Evolutionary conservation across 2,797 vertebrate species (phyloP), one percentile per base, ranked within the genome.

Genomic region (Gallinago nigripennis): DNA sequence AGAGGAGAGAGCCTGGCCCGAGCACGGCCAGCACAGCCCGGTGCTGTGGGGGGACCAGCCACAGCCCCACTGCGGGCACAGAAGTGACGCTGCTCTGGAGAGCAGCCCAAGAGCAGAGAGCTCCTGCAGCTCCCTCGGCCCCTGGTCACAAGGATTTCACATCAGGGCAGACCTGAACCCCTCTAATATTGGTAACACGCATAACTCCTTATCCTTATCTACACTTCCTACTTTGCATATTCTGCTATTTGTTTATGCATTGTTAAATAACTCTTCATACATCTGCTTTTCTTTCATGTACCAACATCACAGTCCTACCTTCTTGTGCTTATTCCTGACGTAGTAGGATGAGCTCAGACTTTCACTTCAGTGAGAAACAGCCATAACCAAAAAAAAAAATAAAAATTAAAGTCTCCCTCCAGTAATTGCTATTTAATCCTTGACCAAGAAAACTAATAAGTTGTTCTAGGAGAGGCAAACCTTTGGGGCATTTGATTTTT

Each of bases 361-460:
- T 81, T 37, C 58, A 63, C 58, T 82, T 58, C 1, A 87, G 93
- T 31, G 61, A 80, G 76, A 90, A 84, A 84, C 8, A 25, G 53
- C 43, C 46, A 77, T 28, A 13, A 35, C 18, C 14, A 30, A 57
- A 61, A 71, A 35, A 27, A 24, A 28, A 71, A 7, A 24, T 24
- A 54, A 23, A 27, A 15, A 14, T 16, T 15, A 31, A 64, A 16
- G 14, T 30, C 48, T 82, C 61, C 41, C 37, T 41, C 30, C 60
- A 53, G 69, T 93, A 95, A 97, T 69, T 78, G 84, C 82, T 85
- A 68, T 93, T 96, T 95, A 97, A 94, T 94, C 91, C 94, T 56
- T 43, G 79, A 89, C 86, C 87, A 80, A 88, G 60, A 81, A 89
- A 86, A 70, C 16, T 9, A 93, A 87, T 71, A 93, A 85, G 53